A percentile compares a stretch with the other conserved stretches of the same genome.
phyloP scores from a whole-genome alignment of 1,140 invertebrate genomes.

The Elysia chlorotica region DNA sequence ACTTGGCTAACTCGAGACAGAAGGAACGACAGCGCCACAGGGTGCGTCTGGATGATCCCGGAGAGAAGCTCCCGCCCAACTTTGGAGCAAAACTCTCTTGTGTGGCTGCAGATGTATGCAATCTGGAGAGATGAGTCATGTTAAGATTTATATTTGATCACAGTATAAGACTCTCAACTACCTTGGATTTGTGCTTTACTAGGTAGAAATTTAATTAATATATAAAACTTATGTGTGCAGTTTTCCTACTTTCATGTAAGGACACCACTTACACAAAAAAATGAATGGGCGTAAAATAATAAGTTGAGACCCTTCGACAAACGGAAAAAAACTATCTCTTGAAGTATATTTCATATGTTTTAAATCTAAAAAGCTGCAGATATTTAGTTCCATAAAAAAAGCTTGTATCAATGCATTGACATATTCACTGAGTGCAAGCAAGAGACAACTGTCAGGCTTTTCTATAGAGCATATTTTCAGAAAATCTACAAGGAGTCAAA shows the following conservation, averaged over 20 bases:
- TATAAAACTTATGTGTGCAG: background rate
- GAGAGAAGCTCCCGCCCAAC: conserved; percentile 74
- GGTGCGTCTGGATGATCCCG: conserved; percentile 74
- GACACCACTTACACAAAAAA: background rate
- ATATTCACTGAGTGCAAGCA: no score
- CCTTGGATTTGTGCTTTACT: background rate
- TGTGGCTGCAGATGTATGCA: conserved; percentile 75
- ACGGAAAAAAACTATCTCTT: no score
- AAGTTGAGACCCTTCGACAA: no score
- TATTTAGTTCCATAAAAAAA: no score
- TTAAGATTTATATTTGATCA: background rate
- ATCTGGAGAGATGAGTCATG: conserved; percentile 64
- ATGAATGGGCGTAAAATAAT: no score
- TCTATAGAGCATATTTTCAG: no score
- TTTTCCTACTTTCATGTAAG: no score
- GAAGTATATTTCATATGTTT: no score
- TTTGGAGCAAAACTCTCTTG: conserved; percentile 78
- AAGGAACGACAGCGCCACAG: conserved; percentile 73
- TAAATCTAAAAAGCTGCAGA: no score
- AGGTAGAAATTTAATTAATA: background rate
- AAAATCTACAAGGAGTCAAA: no score
- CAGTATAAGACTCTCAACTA: background rate
- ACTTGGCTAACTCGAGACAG: conserved; percentile 67
- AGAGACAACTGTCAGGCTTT: no score
- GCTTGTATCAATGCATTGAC: no score